Evolutionary conservation across 2,797 vertebrate genomes (phyloP).

Genomic region (Pseudochaenichthys georgianus): DNA sequence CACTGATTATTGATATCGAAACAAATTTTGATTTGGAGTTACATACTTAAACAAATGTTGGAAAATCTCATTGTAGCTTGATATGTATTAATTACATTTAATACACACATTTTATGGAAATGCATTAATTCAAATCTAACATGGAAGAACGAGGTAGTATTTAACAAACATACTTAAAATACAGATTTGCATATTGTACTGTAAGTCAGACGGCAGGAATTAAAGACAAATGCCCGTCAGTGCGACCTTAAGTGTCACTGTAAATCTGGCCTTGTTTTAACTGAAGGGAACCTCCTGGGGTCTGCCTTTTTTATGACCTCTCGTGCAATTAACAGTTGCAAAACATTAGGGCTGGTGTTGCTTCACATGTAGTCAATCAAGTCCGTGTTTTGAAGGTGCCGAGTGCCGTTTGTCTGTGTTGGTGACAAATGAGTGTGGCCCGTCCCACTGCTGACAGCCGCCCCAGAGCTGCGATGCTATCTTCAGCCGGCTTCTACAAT

Average conservation of each 20-base stretch:
- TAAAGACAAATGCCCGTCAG: background rate
- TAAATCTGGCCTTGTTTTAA: constrained; percentile 29
- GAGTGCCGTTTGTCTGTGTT: constrained; percentile 74
- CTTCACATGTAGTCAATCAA: constrained; percentile 79
- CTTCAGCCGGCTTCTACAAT: constrained; percentile 80
- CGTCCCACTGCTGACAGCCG: constrained; percentile 73
- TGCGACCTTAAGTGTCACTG: constrained; percentile 19
- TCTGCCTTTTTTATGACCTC: constrained; percentile 71
- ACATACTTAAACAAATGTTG: too few relatives aligned
- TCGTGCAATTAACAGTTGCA: constrained; percentile 74
- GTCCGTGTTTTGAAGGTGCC: constrained; percentile 70
- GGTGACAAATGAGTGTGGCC: constrained; percentile 75
- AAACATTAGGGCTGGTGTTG: constrained; percentile 69
- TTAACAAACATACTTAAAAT: background rate
- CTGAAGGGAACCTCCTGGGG: constrained; percentile 45
- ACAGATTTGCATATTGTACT: background rate
- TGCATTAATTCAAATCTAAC: too few relatives aligned
- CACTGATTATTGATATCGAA: background rate
- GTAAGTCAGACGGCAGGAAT: background rate
- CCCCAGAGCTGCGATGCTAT: constrained; percentile 78
- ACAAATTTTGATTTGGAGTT: background rate
- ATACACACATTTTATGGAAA: too few relatives aligned
- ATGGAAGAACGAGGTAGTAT: too few relatives aligned
- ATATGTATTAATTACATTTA: background rate
- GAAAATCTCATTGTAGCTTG: background rate